These are phyloP conservation scores for Rhopalosiphum maidis DNA, from an alignment of 1,140 invertebrate genomes.

Conservation along the genomic window DNA sequence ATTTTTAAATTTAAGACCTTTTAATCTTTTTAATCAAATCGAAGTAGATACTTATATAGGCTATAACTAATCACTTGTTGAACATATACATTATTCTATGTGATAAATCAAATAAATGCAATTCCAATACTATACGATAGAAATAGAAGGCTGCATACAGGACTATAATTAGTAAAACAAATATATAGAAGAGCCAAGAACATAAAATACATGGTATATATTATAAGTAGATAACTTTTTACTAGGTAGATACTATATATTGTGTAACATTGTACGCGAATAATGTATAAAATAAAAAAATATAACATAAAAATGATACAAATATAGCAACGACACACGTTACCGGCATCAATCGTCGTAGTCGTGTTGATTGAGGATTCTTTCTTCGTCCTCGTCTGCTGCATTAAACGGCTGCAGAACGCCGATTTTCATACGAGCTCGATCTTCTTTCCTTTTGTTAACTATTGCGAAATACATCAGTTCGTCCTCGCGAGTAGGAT, in stretches of 20 bases:
- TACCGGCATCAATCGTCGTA: neutral
- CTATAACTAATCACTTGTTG: neutral
- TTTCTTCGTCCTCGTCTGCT: conserved; percentile 1
- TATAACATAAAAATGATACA: neutral
- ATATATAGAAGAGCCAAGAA: neutral
- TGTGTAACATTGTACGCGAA: neutral
- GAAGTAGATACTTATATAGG: neutral
- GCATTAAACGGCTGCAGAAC: neutral
- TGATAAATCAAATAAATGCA: neutral
- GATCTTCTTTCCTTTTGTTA: neutral
- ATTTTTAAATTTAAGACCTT: neutral
- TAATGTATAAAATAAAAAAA: neutral
- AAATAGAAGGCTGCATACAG: neutral
- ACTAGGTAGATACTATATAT: neutral
- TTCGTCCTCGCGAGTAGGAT: neutral
- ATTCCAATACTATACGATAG: neutral
- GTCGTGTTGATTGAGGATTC: neutral
- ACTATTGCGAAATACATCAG: neutral
- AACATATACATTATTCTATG: neutral
- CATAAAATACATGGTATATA: neutral
- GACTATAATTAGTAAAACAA: neutral
- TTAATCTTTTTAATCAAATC: neutral
- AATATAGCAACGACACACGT: neutral
- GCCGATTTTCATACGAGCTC: neutral
- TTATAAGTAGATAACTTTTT: neutral